Percentiles rank a stretch among this genome's conserved stretches.
These are phyloP conservation scores for Dascillus cervinus DNA, from an alignment of 2,888 invertebrate species.

Conservation along the genomic window DNA sequence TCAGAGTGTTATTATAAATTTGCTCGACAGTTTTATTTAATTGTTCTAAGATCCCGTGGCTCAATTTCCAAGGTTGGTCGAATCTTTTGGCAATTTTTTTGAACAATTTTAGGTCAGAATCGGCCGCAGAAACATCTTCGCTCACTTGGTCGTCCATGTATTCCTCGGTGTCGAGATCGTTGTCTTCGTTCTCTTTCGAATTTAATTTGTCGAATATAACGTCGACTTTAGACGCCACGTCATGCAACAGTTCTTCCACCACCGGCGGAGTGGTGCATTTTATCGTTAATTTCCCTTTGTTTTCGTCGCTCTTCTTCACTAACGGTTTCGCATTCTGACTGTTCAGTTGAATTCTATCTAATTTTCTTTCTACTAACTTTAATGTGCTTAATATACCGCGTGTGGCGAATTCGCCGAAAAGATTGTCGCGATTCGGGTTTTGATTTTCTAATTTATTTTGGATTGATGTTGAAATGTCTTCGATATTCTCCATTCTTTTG, in stretches of 20 bases:
- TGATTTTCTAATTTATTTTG: constrained; percentile 24
- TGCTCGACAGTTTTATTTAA: constrained; percentile 28
- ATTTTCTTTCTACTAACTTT: constrained; percentile 36
- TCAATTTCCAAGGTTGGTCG: constrained; percentile 27
- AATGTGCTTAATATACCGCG: constrained; percentile 39
- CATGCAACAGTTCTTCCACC: constrained; percentile 36
- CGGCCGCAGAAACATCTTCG: constrained; percentile 13
- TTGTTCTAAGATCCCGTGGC: constrained; percentile 31
- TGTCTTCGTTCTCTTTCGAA: constrained; percentile 22
- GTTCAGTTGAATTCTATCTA: constrained; percentile 28
- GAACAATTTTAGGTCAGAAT: constrained; percentile 19
- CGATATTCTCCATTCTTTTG: constrained; percentile 23
- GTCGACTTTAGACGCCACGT: constrained; percentile 40
- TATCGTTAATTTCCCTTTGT: constrained; percentile 27
- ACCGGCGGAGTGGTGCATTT: constrained; percentile 33
- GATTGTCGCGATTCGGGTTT: constrained; percentile 22
- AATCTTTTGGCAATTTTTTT: constrained; percentile 26
- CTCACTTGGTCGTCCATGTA: constrained; percentile 24
- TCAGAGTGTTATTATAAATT: constrained; percentile 31
- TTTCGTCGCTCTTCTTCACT: constrained; percentile 17
- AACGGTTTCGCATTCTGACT: constrained; percentile 11
- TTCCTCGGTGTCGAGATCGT: constrained; percentile 22
- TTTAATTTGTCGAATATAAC: constrained; percentile 38
- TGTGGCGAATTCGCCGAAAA: constrained; percentile 38
- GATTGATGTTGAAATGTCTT: constrained; percentile 24